Conservation (phyloP, 2,888 invertebrate species). For the Hipparchia semele region DNA sequence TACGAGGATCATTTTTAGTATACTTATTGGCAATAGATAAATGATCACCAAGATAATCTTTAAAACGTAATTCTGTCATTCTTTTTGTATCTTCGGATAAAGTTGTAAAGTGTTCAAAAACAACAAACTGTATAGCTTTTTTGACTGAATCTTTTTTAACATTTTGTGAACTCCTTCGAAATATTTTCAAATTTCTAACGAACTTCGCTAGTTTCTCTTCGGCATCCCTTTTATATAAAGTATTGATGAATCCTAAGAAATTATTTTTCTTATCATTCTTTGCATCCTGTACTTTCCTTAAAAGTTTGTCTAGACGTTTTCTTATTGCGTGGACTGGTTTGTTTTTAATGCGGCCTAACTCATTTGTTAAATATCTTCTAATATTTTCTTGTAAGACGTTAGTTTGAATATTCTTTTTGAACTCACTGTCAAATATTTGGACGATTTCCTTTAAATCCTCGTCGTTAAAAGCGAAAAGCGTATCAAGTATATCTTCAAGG, state of each 20-base stretch:
- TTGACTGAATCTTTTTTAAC: slow-evolving; percentile 46
- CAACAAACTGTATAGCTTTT: slow-evolving; percentile 45
- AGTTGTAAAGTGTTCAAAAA: slow-evolving; percentile 56
- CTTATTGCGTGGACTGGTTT: slow-evolving; percentile 44
- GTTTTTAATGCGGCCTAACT: slow-evolving; percentile 44
- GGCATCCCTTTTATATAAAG: slow-evolving; percentile 48
- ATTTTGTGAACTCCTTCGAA: slow-evolving; percentile 43
- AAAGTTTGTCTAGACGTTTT: slow-evolving; percentile 39
- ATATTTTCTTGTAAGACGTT: slow-evolving; percentile 46
- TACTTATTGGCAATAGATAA: neutral
- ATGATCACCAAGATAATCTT: slow-evolving; percentile 21
- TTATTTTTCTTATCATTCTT: slow-evolving; percentile 36
- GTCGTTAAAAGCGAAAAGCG: slow-evolving; percentile 50
- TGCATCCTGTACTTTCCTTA: slow-evolving; percentile 37
- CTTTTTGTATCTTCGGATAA: slow-evolving; percentile 45
- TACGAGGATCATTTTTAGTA: neutral
- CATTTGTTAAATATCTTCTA: slow-evolving; percentile 44
- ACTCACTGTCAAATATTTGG: slow-evolving; percentile 48
- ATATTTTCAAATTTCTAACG: slow-evolving; percentile 48
- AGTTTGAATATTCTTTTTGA: slow-evolving; percentile 50
- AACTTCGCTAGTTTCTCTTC: slow-evolving; percentile 44
- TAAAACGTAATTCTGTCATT: slow-evolving; percentile 45
- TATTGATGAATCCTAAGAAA: slow-evolving; percentile 51
- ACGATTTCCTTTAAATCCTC: slow-evolving; percentile 51
- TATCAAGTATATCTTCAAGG: slow-evolving; percentile 44